phyloP scores from a whole-genome alignment of 2,888 invertebrate species.

The Leucoptera coffeella region DNA sequence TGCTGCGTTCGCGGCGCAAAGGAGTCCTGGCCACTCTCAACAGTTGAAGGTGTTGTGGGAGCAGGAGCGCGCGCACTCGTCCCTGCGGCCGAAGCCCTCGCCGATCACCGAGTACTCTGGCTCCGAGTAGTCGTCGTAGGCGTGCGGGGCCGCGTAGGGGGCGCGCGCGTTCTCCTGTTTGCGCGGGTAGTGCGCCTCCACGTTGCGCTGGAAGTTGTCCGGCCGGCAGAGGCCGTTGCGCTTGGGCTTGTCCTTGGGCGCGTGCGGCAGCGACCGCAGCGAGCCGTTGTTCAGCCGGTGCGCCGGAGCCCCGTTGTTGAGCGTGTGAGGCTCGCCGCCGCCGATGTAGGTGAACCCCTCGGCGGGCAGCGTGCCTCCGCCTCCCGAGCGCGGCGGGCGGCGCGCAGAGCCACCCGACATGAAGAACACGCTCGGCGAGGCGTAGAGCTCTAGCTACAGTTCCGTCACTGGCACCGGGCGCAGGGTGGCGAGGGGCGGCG shows the following conservation, averaged over 20 bases:
- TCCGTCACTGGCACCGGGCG: conserved; percentile 82
- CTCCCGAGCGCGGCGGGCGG: conserved; percentile 43
- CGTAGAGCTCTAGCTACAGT: conserved; percentile 94
- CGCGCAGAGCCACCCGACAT: conserved; percentile 57
- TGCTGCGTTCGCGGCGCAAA: too few relatives aligned
- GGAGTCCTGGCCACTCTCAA: too few relatives aligned
- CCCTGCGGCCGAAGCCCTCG: conserved; percentile 27
- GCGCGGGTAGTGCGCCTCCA: conserved; percentile 40
- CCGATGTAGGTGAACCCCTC: conserved; percentile 73
- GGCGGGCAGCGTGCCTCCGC: conserved; percentile 62
- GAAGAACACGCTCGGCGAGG: conserved; percentile 78
- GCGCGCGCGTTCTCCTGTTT: conserved; percentile 48
- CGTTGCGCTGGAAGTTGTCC: conserved; percentile 45
- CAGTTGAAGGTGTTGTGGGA: conserved; percentile 49
- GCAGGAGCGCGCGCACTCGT: conserved; percentile 35
- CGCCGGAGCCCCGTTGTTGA: conserved; percentile 46
- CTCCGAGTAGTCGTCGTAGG: conserved; percentile 32
- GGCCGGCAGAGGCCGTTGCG: conserved; percentile 41
- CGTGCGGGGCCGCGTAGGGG: conserved; percentile 18
- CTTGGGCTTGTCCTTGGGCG: conserved; percentile 25
- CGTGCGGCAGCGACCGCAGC: conserved; percentile 34
- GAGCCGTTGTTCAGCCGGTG: conserved; percentile 47
- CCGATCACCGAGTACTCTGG: conserved; percentile 48
- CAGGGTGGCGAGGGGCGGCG: conserved; percentile 42
- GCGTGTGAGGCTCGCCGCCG: conserved; percentile 50